Evolutionary conservation across 1,140 invertebrate genomes (phyloP).

Genomic region (Ips typographus): DNA sequence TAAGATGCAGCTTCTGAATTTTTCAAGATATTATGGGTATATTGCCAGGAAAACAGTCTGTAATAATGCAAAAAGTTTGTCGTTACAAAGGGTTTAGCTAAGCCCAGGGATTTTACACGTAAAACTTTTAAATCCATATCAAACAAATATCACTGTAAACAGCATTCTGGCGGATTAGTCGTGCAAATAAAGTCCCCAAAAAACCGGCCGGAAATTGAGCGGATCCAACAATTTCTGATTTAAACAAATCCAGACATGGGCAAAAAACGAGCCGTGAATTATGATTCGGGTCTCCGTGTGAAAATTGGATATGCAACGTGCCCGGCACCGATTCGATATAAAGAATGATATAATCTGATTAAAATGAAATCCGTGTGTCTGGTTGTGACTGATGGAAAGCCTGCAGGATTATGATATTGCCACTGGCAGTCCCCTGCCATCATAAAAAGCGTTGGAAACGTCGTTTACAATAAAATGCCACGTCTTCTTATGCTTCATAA

Average conservation of each 20-base stretch:
- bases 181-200: slow-evolving; percentile 7
- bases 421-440: not conserved
- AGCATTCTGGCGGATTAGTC: not conserved
- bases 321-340: slow-evolving; percentile 15
- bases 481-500: too few species aligned
- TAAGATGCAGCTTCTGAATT: slow-evolving; percentile 2
- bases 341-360: slow-evolving; percentile 45
- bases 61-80: not conserved
- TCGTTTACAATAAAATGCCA: too few species aligned
- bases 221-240: slow-evolving; percentile 20
- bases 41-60: not conserved
- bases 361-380: slow-evolving; percentile 42
- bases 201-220: not conserved
- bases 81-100: too few species aligned
- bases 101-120: not conserved
- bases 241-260: slow-evolving; percentile 20
- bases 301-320: slow-evolving; percentile 34
- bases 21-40: not conserved
- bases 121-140: not conserved
- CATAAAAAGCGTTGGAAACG: too few species aligned
- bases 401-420: slow-evolving; percentile 32
- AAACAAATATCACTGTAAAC: not conserved
- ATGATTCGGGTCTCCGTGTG: slow-evolving; percentile 26
- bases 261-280: slow-evolving; percentile 21
- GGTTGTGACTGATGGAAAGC: slow-evolving; percentile 36